These are phyloP conservation scores for Galerucella nymphaeae DNA, from an alignment of 2,888 invertebrate species.

Conservation along the genomic window DNA sequence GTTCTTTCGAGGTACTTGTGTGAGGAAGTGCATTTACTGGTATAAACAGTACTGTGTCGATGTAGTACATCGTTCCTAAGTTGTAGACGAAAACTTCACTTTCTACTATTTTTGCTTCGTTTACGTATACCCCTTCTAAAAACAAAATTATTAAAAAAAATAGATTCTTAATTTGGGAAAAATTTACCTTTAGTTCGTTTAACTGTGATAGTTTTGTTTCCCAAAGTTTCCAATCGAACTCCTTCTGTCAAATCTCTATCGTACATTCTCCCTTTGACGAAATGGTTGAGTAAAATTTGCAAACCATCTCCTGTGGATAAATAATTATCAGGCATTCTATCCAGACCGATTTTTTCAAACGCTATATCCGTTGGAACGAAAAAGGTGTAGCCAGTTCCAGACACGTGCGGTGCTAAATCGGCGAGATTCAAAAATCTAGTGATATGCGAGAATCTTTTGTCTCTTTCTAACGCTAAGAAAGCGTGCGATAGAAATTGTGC, in stretches of 20 bases:
- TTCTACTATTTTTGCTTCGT: conserved; percentile 70
- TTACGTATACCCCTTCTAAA: conserved; percentile 67
- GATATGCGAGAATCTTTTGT: conserved; percentile 69
- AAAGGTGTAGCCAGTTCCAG: conserved; percentile 75
- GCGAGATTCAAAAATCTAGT: conserved; percentile 73
- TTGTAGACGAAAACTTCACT: conserved; percentile 75
- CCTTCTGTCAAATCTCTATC: conserved; percentile 70
- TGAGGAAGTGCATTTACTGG: conserved; percentile 53
- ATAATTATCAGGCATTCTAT: conserved; percentile 69
- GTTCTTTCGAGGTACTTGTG: conserved; percentile 47
- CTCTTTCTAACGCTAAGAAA: conserved; percentile 71
- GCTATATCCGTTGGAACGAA: conserved; percentile 78
- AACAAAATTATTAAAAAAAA: conserved; percentile 29
- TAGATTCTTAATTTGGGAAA: neutral
- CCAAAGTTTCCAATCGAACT: conserved; percentile 68
- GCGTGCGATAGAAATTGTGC: conserved; percentile 74
- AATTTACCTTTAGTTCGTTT: conserved; percentile 63
- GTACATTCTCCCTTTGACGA: conserved; percentile 72
- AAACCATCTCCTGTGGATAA: conserved; percentile 70
- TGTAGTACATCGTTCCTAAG: conserved; percentile 73
- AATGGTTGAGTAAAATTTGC: conserved; percentile 71
- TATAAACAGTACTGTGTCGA: conserved; percentile 70
- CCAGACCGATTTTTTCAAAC: conserved; percentile 72
- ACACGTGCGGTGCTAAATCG: conserved; percentile 71
- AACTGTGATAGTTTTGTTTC: conserved; percentile 69